Conservation (phyloP, 92 coral and sea anemone genomes). For the Bergia puertoricense region DNA sequence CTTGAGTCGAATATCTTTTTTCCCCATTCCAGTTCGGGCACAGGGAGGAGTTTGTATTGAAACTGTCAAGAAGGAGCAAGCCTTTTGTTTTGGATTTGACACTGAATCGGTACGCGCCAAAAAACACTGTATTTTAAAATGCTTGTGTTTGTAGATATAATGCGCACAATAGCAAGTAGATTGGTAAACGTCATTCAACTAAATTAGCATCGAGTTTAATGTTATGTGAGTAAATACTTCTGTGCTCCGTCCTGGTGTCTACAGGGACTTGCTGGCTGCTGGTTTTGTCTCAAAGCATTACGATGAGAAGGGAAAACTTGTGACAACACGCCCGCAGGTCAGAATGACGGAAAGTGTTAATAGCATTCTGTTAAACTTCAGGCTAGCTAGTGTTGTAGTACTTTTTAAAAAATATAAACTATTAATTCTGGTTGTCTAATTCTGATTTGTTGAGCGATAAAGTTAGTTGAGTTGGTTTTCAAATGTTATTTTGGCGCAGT, state of each 20-base stretch:
- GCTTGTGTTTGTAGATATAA: not conserved
- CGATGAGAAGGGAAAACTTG: not conserved
- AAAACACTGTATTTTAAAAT: not conserved
- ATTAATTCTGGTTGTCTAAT: too few relatives aligned
- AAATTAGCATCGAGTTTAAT: not conserved
- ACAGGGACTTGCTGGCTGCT: constrained; percentile 15
- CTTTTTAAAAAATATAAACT: too few relatives aligned
- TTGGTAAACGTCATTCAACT: not conserved
- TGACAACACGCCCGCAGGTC: constrained; percentile 17
- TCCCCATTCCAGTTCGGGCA: constrained; percentile 28
- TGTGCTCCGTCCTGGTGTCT: not conserved
- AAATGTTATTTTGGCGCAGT: not conserved
- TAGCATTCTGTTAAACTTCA: not conserved
- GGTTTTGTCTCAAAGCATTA: constrained; percentile 32
- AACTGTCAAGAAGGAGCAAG: not conserved
- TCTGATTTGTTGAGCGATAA: not conserved
- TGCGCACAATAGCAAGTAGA: not conserved
- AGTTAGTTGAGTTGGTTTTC: too few relatives aligned
- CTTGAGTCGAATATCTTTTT: not conserved
- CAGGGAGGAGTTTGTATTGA: constrained; percentile 3
- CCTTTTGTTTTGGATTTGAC: constrained; percentile 23
- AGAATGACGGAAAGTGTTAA: constrained; percentile 7
- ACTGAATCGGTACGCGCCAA: constrained; percentile 32
- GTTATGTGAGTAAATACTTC: not conserved
- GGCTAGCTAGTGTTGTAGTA: not conserved